Base-by-base conservation (phyloP, 1,140 invertebrate genomes). In the Hypothenemus hampei region DNA sequence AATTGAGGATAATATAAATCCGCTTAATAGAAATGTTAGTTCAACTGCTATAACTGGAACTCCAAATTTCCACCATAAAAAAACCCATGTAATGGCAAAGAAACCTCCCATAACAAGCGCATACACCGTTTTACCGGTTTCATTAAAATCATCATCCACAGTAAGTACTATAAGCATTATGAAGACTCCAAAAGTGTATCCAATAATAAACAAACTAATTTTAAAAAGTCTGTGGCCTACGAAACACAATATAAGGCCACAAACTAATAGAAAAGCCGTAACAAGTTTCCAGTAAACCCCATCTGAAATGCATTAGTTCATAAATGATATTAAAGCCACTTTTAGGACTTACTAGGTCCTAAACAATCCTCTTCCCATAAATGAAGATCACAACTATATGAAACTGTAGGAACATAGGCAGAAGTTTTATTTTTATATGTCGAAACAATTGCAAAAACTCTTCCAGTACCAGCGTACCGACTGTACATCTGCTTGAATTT, bases 321-420 rank as follows among this genome's bases (percentile, higher is more conserved):
- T 13, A 31, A 11, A 31, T 31, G 13, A 13, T n/a, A 51, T 40
- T 4, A 6, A 41, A 8, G 21, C 8, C 13, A 22, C 3, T 19
- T 39, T 22, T 16, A 40, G 11, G 20, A 35, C 65, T 58, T 73
- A 77, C 78, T 67, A 55, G 76, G 61, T 58, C 72, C 54, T 47
- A 75, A 50, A 59, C 81, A 83, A 13, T 71, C 67, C 3, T 65
- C 63, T 3, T 65, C 64, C 40, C 68, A 68, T 2, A 68, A 62
- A 4, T 69, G 21, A 6, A 75, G 68, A 58, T 75, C 71, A 67
- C 85, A 88, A 3, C 76, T 81, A 64, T 86, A 87, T 2, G 81
- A 82, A 39, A 80, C 71, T 5, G 72, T 72, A 2, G 86, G 84
- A 3, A 87, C 77, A 63, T 89, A 89, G 3, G 78, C 75, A 13